Conservation (phyloP, 2,113 vertebrate species). For the Meriones unguiculatus region DNA sequence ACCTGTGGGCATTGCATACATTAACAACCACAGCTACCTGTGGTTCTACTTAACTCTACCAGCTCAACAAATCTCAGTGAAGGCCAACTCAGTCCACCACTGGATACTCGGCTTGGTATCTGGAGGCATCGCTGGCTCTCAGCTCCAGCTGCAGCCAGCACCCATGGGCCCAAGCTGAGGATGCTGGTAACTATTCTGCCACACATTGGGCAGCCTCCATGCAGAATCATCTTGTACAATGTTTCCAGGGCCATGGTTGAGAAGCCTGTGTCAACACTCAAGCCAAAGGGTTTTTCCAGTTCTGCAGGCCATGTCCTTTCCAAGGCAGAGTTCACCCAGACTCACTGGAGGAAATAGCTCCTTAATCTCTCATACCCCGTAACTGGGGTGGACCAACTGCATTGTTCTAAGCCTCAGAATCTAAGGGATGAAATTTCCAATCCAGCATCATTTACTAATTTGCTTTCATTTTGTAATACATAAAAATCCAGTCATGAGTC, state of each 20-base stretch:
- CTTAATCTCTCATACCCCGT: background rate
- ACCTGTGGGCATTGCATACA: background rate
- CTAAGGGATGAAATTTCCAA: background rate
- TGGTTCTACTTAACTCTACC: background rate
- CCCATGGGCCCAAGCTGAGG: background rate
- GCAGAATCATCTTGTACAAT: rapidly evolving
- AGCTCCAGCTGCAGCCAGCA: rapidly evolving
- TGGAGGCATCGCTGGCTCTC: background rate
- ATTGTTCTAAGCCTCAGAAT: background rate
- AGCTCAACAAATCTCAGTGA: background rate
- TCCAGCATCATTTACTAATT: too few species aligned
- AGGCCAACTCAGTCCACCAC: background rate
- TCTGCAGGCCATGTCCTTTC: background rate
- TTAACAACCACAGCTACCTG: background rate
- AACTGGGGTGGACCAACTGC: rapidly evolving
- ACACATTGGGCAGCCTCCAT: background rate
- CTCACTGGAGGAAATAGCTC: rapidly evolving
- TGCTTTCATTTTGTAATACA: background rate
- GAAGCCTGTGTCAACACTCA: background rate
- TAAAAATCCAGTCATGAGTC: background rate
- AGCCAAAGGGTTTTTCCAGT: rapidly evolving
- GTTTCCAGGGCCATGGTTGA: rapidly evolving
- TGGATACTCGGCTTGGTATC: background rate
- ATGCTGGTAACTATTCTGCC: rapidly evolving
- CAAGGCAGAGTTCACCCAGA: background rate